Evolutionary conservation across 2,797 vertebrate species (phyloP), one percentile per base, ranked within the genome.

Genomic region (Phalloptychus januarius): DNA sequence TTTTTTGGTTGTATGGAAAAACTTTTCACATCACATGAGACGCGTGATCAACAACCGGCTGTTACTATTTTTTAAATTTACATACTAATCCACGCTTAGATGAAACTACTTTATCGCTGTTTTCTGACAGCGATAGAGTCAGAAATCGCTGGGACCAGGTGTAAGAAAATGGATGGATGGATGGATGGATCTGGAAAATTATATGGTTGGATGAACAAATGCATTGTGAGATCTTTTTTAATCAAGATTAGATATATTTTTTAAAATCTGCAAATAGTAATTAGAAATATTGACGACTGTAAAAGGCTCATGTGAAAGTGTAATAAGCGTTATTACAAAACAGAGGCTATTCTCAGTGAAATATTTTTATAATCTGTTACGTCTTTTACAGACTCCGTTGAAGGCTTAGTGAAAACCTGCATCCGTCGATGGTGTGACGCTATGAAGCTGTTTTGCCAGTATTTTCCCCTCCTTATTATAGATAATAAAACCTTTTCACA

Each of bases 401-500:
- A 44, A 44, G 11, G 40, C 5, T 1, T 15, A 70, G n/a, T 44
- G 5, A 44, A 70, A 42, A 44, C 44, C 40, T 70, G 67, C 10
- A 28, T 44, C 67, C 16, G 40, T 38, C 56, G 38, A 56, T 75
- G 8, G 1, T 38, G n/a, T 7, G 25, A 28, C 18, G 12, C 58
- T 13, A 72, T 38, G n/a, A 71, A 38, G 3, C 1, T 5, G 15
- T 54, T 69, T 48, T 1, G 40, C 18, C 28, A 38, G n/a, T 0
- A 36, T 79, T 75, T 80, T 8, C 46, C 58, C 40, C 33, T 72
- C 61, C 44, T 77, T 50, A 73, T 75, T 63, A 54, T 0, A 46
- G 40, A 65, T 79, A 71, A 80, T 50, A 48, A 72, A 54, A 70
- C 3, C 69, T 77, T 18, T 18, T 75, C 70, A 80, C 23, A 46